These are phyloP conservation scores for Xiphorhynchus elegans DNA, from an alignment of 2,113 vertebrate species.

Conservation along the genomic window DNA sequence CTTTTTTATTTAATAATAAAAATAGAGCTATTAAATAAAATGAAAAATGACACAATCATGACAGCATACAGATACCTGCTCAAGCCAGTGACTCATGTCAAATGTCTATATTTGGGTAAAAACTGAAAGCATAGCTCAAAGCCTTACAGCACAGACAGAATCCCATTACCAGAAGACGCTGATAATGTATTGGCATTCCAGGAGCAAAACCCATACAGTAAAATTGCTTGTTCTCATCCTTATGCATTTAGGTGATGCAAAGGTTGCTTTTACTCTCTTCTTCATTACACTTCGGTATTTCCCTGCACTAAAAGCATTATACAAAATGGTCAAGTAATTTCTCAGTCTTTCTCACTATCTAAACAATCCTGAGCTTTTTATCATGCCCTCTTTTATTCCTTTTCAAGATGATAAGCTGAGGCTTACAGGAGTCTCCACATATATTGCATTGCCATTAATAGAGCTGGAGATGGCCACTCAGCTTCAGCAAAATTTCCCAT, in stretches of 20 bases:
- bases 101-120: not conserved
- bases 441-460: not conserved
- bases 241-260: not conserved
- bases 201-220: not conserved
- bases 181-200: not conserved
- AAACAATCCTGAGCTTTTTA: not conserved
- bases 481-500: not conserved
- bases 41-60: not conserved
- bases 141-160: not conserved
- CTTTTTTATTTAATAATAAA: not conserved
- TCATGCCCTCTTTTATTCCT: not conserved
- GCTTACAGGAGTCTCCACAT: not conserved
- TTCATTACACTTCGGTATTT: not conserved
- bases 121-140: not conserved
- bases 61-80: not conserved
- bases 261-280: not conserved
- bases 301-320: not conserved
- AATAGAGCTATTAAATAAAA: not conserved
- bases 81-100: not conserved
- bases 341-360: not conserved
- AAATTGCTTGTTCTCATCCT: not conserved
- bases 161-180: not conserved
- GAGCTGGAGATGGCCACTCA: not conserved
- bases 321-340: not conserved
- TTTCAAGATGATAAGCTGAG: not conserved